A percentile compares a stretch with the other conserved stretches of the same genome.
These are phyloP conservation scores for Temnothorax nylanderi DNA, from an alignment of 1,140 invertebrate species.

Conservation along the genomic window DNA sequence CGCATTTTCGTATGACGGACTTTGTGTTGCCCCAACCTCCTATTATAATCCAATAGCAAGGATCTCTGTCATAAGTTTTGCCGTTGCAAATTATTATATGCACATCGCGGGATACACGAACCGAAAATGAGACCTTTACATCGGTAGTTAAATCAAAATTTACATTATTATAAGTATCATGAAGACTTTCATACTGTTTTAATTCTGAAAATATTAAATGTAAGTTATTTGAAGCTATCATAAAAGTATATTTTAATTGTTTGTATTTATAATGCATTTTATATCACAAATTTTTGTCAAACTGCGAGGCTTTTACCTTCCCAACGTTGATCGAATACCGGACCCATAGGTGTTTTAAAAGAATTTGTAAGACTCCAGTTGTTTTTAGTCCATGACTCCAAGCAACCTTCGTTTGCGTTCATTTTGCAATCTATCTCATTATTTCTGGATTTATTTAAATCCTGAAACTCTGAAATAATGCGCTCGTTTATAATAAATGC, in stretches of 20 bases:
- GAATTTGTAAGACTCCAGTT: conserved; percentile 54
- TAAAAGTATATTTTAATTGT: background rate
- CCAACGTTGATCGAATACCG: conserved; percentile 68
- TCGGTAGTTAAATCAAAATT: background rate
- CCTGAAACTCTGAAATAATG: conserved; percentile 1
- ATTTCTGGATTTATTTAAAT: background rate
- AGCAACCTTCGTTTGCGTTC: background rate
- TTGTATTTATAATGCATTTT: background rate
- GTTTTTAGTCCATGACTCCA: background rate
- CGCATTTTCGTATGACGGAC: conserved; percentile 63
- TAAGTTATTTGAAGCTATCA: background rate
- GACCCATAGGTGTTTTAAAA: conserved; percentile 47
- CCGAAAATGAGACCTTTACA: conserved; percentile 51
- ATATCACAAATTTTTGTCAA: too few relatives aligned
- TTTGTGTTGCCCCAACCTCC: conserved; percentile 63
- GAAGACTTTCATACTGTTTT: background rate
- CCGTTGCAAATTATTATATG: conserved; percentile 61
- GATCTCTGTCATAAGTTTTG: background rate
- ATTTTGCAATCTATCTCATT: conserved; percentile 43
- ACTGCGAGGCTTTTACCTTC: conserved; percentile 53
- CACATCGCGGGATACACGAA: conserved; percentile 38
- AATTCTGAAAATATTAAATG: conserved; percentile 16
- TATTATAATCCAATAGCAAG: conserved; percentile 72
- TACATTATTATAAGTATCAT: background rate
- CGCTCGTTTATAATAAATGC: background rate